A percentile compares a stretch with the other conserved stretches of the same genome.
These are phyloP conservation scores for Campylomormyrus tamandua DNA, from an alignment of 2,113 vertebrate genomes.

Conservation along the genomic window DNA sequence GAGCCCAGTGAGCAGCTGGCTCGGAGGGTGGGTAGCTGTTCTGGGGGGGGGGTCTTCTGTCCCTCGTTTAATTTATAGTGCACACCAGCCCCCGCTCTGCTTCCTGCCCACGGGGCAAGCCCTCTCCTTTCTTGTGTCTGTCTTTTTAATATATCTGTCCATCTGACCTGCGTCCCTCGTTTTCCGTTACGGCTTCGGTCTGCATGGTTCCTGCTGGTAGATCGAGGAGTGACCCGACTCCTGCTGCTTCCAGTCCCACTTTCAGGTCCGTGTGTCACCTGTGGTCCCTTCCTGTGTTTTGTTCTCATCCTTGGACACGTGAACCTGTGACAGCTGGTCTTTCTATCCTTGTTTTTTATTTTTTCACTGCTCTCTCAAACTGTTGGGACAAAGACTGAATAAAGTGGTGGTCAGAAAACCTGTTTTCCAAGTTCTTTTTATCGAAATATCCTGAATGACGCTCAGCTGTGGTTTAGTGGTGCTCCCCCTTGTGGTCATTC, in stretches of 20 bases:
- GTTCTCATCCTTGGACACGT: not conserved
- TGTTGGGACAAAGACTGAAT: slow-evolving; percentile 2
- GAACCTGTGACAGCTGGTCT: not conserved
- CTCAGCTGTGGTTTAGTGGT: not conserved
- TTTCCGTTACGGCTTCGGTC: not conserved
- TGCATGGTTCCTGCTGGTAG: not conserved
- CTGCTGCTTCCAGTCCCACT: not conserved
- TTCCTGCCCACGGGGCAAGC: not conserved
- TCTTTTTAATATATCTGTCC: not conserved
- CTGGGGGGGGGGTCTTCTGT: not conserved
- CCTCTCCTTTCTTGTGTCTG: not conserved
- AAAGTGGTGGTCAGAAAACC: slow-evolving; percentile 1
- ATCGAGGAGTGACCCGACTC: not conserved
- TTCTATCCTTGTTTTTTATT: not conserved
- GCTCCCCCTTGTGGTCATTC: not conserved
- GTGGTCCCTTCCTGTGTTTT: not conserved
- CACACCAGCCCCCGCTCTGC: not conserved
- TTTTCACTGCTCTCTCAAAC: not conserved
- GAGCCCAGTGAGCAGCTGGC: slow-evolving; percentile 45
- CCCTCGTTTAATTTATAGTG: not conserved
- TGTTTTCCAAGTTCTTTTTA: not conserved
- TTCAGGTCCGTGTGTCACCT: not conserved
- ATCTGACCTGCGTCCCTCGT: not conserved
- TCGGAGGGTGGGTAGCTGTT: not conserved
- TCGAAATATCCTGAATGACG: not conserved